phyloP scores from a whole-genome alignment of 2,888 invertebrate genomes.

The Mechanitis mazaeus region DNA sequence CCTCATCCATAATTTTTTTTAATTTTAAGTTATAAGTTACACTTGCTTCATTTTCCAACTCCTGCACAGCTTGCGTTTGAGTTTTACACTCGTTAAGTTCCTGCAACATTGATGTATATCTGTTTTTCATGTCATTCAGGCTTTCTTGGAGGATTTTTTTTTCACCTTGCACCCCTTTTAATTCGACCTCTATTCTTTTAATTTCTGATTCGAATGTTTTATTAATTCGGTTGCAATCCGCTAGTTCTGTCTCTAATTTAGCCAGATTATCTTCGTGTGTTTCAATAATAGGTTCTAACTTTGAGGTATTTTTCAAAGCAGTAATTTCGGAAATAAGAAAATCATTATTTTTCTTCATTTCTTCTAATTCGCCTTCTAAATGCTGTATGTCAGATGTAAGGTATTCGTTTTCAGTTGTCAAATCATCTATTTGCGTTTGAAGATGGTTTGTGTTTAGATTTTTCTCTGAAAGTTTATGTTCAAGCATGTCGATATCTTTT shows the following conservation, averaged over 20 bases:
- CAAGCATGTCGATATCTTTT: slow-evolving; percentile 75
- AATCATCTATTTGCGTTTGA: slow-evolving; percentile 75
- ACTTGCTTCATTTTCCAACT: slow-evolving; percentile 61
- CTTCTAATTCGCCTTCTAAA: slow-evolving; percentile 78
- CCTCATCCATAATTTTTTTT: slow-evolving; percentile 52
- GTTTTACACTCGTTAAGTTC: slow-evolving; percentile 62
- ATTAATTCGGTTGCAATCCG: slow-evolving; percentile 77
- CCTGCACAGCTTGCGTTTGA: slow-evolving; percentile 66
- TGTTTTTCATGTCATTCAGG: slow-evolving; percentile 70
- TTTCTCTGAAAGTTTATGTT: slow-evolving; percentile 76
- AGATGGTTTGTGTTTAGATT: slow-evolving; percentile 71
- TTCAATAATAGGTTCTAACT: slow-evolving; percentile 83
- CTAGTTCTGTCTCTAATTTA: slow-evolving; percentile 80
- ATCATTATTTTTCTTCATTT: slow-evolving; percentile 83
- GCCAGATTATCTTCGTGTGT: slow-evolving; percentile 82
- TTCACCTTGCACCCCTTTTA: slow-evolving; percentile 61
- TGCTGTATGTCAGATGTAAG: slow-evolving; percentile 66
- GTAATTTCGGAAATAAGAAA: slow-evolving; percentile 81
- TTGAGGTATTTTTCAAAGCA: slow-evolving; percentile 78
- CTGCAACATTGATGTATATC: slow-evolving; percentile 70
- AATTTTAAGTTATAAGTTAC: slow-evolving; percentile 44
- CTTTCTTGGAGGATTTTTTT: slow-evolving; percentile 70
- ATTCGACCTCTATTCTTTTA: slow-evolving; percentile 73
- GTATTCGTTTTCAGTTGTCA: slow-evolving; percentile 69
- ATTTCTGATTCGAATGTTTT: slow-evolving; percentile 78